Conservation (phyloP, 2,113 vertebrate genomes). For the Acanthochromis polyacanthus region DNA sequence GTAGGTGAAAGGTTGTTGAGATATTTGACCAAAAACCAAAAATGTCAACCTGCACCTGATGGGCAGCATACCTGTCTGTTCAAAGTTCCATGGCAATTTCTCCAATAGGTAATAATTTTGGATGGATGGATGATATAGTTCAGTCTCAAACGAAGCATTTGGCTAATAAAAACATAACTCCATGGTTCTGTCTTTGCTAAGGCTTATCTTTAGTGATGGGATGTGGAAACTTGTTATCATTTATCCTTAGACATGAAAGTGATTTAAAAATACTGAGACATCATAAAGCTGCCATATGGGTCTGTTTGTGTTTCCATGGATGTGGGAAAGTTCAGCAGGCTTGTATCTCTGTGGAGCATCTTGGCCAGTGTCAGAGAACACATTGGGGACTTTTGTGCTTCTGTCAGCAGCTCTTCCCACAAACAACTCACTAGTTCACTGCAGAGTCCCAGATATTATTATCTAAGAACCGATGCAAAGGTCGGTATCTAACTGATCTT, state of each 20-base stretch:
- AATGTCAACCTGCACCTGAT: too few relatives aligned
- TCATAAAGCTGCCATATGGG: slow-evolving; percentile 17
- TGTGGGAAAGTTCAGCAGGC: background rate
- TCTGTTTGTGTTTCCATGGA: slow-evolving; percentile 37
- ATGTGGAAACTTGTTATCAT: slow-evolving; percentile 25
- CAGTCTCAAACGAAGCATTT: background rate
- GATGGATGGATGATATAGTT: too few relatives aligned
- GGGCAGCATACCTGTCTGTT: too few relatives aligned
- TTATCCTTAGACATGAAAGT: background rate
- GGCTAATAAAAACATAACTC: background rate
- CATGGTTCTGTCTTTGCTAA: background rate
- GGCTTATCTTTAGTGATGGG: slow-evolving; percentile 5
- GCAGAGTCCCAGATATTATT: background rate
- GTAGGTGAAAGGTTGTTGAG: too few relatives aligned
- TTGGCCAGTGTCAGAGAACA: background rate
- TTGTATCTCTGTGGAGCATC: slow-evolving; percentile 37
- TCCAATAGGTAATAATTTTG: too few relatives aligned
- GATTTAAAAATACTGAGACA: slow-evolving; percentile 17
- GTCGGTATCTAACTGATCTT: slow-evolving; percentile 8
- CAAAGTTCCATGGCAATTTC: too few relatives aligned
- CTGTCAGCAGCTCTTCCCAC: slow-evolving; percentile 38
- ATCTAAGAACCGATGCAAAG: slow-evolving; percentile 25
- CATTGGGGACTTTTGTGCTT: slow-evolving; percentile 37
- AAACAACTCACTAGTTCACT: background rate
- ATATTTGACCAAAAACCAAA: too few relatives aligned